phyloP scores from a whole-genome alignment of 1,140 invertebrate species.

The Neodiprion fabricii region DNA sequence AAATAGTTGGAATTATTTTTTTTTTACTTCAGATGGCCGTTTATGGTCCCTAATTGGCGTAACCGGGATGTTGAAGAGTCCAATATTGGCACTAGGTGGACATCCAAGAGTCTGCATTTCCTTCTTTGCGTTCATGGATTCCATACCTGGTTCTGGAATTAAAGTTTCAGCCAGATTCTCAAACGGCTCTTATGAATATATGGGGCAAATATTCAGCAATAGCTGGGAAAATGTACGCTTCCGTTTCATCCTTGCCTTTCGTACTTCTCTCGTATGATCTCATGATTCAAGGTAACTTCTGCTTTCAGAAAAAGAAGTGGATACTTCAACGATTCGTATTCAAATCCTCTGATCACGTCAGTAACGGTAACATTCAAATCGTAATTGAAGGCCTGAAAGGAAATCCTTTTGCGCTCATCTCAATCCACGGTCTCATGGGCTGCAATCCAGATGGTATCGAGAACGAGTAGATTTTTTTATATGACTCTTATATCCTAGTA shows the following conservation, averaged over 20 bases:
- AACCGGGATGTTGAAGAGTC: slow-evolving; percentile 12
- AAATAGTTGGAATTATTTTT: not conserved
- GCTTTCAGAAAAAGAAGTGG: slow-evolving; percentile 1
- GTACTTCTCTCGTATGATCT: not conserved
- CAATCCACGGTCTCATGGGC: slow-evolving; percentile 14
- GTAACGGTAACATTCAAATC: slow-evolving; percentile 10
- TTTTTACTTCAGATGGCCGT: slow-evolving; percentile 9
- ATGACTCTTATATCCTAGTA: not conserved
- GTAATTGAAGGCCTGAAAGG: slow-evolving; percentile 14
- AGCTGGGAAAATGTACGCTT: slow-evolving; percentile 12
- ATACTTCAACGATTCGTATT: slow-evolving; percentile 11
- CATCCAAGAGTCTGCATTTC: slow-evolving; percentile 2
- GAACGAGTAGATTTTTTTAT: not conserved
- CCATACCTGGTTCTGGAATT: slow-evolving; percentile 6
- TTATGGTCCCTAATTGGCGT: slow-evolving; percentile 13
- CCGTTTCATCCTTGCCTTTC: not conserved
- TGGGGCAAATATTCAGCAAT: slow-evolving; percentile 5
- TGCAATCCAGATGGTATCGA: slow-evolving; percentile 17
- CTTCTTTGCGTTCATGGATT: slow-evolving; percentile 15
- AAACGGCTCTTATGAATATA: slow-evolving; percentile 1
- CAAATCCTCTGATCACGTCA: not conserved
- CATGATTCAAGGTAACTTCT: not conserved
- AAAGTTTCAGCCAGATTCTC: slow-evolving; percentile 7
- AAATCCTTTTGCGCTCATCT: slow-evolving; percentile 11
- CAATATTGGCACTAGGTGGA: not conserved